Percentiles rank a stretch among this genome's conserved stretches.
Evolutionary conservation across 2,888 invertebrate species (phyloP).

Genomic region (Cataglyphis cursor): DNA sequence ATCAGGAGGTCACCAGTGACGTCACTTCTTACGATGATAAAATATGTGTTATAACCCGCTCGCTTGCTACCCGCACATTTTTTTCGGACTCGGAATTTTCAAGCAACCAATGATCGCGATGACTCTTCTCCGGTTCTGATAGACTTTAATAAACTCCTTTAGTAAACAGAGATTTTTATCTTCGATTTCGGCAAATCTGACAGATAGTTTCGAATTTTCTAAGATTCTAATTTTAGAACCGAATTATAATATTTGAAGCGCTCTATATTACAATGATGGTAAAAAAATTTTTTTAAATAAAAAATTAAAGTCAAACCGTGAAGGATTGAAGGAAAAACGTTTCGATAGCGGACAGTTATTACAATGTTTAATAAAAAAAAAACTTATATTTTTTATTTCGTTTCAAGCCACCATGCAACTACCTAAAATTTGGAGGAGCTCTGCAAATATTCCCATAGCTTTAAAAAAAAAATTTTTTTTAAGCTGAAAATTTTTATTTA

Average conservation of each 20-base stretch:
- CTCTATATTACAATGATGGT: slow-evolving; percentile 31
- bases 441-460: no score
- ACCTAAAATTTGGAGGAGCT: no score
- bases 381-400: no score
- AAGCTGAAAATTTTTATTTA: no score
- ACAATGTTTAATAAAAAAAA: no score
- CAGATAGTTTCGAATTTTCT: background rate
- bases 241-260: background rate
- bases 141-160: background rate
- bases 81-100: slow-evolving; percentile 46
- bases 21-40: slow-evolving; percentile 73
- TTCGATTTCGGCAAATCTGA: background rate
- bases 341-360: no score
- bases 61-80: slow-evolving; percentile 64
- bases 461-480: no score
- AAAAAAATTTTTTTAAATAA: no score
- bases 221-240: background rate
- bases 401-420: no score
- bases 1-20: slow-evolving; percentile 78
- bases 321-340: no score
- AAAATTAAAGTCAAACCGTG: no score
- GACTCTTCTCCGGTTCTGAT: background rate
- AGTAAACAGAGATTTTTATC: background rate
- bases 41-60: slow-evolving; percentile 57
- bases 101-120: background rate